Evolutionary conservation across 2,888 invertebrate genomes (phyloP), one percentile per base, ranked within the genome.

Genomic region (Paralinhomoeus sp.): DNA sequence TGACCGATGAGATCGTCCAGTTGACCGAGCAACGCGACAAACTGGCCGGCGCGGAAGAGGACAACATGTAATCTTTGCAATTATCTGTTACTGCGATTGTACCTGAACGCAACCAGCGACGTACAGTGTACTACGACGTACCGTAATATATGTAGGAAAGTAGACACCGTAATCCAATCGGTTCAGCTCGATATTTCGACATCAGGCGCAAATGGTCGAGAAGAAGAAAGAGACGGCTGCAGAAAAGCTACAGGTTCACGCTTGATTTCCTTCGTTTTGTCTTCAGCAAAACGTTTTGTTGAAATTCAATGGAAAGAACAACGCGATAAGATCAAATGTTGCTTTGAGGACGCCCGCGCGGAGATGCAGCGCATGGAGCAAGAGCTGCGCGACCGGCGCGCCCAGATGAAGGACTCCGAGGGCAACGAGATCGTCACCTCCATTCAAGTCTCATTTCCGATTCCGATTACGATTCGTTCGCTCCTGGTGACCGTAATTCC

Each of bases 171-270:
- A n/a, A n/a, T n/a, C n/a, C n/a, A n/a, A n/a, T n/a, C n/a, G n/a
- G n/a, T n/a, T n/a, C n/a, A n/a, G 27, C 49, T 75, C 77, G 1
- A 76, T 82, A 37, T 83, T 81, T 60, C 71, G 82, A 31, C 82
- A 84, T 58, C 83, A 84, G 61, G 67, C 67, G 46, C 45, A 48
- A 17, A 50, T 52, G 23, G 77, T 82, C 40, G 71, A 75, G 15
- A 73, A 80, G 46, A 80, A 80, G 60, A 83, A 83, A 60, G 77
- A 78, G 49, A 70, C 72, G 18, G 73, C 76, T 34, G 77, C 78
- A 0, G 74, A 75, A 49, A 70, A 72, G 46, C 70, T 80, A 24
- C 72, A 75, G 40, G 18, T 35, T 17, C 9, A 31, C 15, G 9
- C 9, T 12, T 31, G 31, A 31, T 12, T 31, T 12, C 9, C 9